A percentile compares a stretch with the other conserved stretches of the same genome.
phyloP scores from a whole-genome alignment of 35 echinoderm and acorn worm species.

The Hemicentrotus pulcherrimus region DNA sequence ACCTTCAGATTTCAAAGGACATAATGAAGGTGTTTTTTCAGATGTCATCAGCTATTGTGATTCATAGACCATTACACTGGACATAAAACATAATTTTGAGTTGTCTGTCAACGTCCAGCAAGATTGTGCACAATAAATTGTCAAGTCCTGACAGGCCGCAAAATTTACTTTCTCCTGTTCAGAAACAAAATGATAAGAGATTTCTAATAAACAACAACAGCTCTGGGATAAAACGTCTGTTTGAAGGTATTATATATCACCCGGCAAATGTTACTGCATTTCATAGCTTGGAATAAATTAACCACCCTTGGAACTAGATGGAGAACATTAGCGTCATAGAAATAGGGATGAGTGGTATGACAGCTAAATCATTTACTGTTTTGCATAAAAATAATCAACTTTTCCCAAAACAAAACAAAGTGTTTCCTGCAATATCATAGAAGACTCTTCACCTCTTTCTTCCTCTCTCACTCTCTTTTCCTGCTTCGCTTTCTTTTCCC shows the following conservation, averaged over 20 bases:
- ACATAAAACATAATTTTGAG: not conserved
- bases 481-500: not conserved
- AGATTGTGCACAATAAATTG: not conserved
- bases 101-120: not conserved
- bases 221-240: not conserved
- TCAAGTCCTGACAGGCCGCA: not conserved
- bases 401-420: not conserved
- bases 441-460: not conserved
- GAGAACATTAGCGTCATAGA: no score
- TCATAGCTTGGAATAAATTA: no score
- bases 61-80: not conserved
- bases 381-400: no score
- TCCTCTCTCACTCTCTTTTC: not conserved
- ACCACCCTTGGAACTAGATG: no score
- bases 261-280: no score
- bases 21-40: not conserved
- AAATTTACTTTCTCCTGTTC: not conserved
- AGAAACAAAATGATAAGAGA: no score
- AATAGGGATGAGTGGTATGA: no score
- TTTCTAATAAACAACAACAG: no score
- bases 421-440: not conserved
- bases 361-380: no score
- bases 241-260: not conserved
- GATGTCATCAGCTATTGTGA: not conserved
- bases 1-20: not conserved